Conservation (phyloP, 1,140 invertebrate species). For the Melanaphis sacchari region DNA sequence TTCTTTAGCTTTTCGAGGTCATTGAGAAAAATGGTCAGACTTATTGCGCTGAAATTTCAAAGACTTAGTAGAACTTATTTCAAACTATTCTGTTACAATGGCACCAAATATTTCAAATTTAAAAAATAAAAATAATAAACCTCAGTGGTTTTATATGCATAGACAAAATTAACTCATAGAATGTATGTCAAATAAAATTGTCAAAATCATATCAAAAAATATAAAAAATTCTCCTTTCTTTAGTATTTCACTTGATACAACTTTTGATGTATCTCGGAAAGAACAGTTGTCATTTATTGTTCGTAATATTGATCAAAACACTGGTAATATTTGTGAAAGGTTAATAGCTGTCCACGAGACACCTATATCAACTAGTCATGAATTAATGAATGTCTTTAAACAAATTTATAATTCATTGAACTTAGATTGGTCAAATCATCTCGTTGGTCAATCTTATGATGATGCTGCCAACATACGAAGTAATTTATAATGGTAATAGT, state of each 20-base stretch:
- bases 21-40: slow-evolving; percentile 18
- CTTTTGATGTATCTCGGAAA: slow-evolving; percentile 5
- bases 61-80: slow-evolving; percentile 22
- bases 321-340: neutral
- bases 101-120: slow-evolving; percentile 19
- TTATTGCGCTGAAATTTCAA: neutral
- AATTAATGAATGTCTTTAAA: slow-evolving; percentile 13
- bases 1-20: slow-evolving; percentile 24
- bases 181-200: neutral
- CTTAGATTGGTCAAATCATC: neutral
- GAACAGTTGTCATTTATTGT: slow-evolving; percentile 5
- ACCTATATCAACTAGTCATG: neutral
- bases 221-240: slow-evolving; percentile 1
- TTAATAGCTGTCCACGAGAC: neutral
- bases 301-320: neutral
- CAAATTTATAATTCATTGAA: neutral
- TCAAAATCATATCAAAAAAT: neutral
- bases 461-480: neutral
- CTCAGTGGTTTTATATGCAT: slow-evolving; percentile 7
- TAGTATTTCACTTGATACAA: slow-evolving; percentile 36
- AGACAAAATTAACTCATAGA: slow-evolving; percentile 1
- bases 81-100: slow-evolving; percentile 1
- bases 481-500: slow-evolving; percentile 26
- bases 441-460: slow-evolving; percentile 15
- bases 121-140: slow-evolving; percentile 22